Percentiles rank a stretch among this genome's conserved stretches.
Evolutionary conservation across 1,140 invertebrate species (phyloP).

Genomic region (Neelides sp.): DNA sequence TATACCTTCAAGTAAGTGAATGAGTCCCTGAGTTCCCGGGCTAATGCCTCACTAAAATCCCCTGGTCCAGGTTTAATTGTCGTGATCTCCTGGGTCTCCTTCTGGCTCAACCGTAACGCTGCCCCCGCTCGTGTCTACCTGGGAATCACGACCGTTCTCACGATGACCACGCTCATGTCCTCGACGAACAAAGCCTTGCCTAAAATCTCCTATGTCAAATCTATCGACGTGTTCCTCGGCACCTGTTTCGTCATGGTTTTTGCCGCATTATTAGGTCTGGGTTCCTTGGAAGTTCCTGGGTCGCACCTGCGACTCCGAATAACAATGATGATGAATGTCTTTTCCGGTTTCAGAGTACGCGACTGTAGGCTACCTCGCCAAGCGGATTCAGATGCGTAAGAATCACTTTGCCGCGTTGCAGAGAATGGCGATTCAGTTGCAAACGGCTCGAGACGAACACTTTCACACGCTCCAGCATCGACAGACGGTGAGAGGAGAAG

Average conservation of each 20-base stretch:
- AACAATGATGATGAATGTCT: no score
- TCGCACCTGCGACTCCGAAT: neutral
- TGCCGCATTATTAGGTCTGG: slow-evolving; percentile 38
- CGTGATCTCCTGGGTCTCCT: slow-evolving; percentile 96
- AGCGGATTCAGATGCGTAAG: slow-evolving; percentile 86
- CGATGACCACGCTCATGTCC: slow-evolving; percentile 51
- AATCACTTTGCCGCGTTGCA: slow-evolving; percentile 72
- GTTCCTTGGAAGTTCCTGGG: slow-evolving; percentile 2
- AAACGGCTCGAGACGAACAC: slow-evolving; percentile 33
- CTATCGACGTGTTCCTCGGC: slow-evolving; percentile 47
- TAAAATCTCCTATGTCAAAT: slow-evolving; percentile 48
- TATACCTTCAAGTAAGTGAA: slow-evolving; percentile 62
- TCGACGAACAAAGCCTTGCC: slow-evolving; percentile 49
- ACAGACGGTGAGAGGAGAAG: slow-evolving; percentile 16
- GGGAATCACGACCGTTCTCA: slow-evolving; percentile 80
- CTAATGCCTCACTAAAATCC: neutral
- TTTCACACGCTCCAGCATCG: slow-evolving; percentile 18
- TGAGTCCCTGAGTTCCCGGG: neutral
- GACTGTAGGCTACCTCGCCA: slow-evolving; percentile 86
- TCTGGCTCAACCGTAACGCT: slow-evolving; percentile 88
- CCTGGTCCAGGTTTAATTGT: slow-evolving; percentile 67
- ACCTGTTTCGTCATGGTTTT: slow-evolving; percentile 45
- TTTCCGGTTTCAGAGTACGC: slow-evolving; percentile 85
- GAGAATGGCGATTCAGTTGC: slow-evolving; percentile 78
- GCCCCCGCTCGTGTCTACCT: slow-evolving; percentile 90